phyloP scores from a whole-genome alignment of 2,888 invertebrate species.

The Listrodromus nycthemerus region DNA sequence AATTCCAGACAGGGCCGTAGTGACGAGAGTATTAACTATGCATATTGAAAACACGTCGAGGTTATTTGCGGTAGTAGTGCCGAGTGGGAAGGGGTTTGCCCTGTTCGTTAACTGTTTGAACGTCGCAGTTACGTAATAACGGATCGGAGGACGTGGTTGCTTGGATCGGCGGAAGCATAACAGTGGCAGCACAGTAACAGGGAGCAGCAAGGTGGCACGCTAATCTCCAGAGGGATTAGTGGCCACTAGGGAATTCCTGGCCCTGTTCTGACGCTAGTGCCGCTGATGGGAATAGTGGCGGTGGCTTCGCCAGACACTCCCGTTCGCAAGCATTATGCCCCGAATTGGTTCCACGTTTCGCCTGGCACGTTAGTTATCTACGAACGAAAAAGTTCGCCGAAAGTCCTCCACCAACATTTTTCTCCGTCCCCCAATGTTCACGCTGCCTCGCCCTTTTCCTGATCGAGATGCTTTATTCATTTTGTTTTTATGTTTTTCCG shows the following conservation, averaged over 20 bases:
- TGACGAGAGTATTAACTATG: constrained; percentile 19
- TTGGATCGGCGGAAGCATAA: constrained; percentile 31
- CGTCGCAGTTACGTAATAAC: constrained; percentile 35
- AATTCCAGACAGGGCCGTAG: not conserved
- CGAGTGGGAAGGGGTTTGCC: not conserved
- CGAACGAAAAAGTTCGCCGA: constrained; percentile 20
- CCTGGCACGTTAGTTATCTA: constrained; percentile 39
- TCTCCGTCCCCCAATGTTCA: not conserved
- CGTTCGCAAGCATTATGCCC: constrained; percentile 60
- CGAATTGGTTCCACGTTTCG: constrained; percentile 62
- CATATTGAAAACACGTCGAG: constrained; percentile 35
- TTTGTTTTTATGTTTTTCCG: constrained; percentile 10
- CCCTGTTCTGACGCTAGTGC: constrained; percentile 35
- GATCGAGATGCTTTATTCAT: constrained; percentile 45
- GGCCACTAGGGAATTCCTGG: constrained; percentile 62
- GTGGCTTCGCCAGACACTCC: constrained; percentile 31
- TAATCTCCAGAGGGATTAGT: constrained; percentile 67
- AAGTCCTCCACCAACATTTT: constrained; percentile 18
- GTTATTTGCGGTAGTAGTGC: constrained; percentile 12
- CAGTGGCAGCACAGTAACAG: constrained; percentile 29
- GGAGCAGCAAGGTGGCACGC: constrained; percentile 56
- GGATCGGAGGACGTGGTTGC: constrained; percentile 16
- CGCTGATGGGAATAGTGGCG: constrained; percentile 58
- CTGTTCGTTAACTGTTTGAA: constrained; percentile 54
- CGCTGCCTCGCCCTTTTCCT: constrained; percentile 9